These are phyloP conservation scores for Pavo muticus DNA, from an alignment of 2,113 vertebrate species.

Conservation along the genomic window DNA sequence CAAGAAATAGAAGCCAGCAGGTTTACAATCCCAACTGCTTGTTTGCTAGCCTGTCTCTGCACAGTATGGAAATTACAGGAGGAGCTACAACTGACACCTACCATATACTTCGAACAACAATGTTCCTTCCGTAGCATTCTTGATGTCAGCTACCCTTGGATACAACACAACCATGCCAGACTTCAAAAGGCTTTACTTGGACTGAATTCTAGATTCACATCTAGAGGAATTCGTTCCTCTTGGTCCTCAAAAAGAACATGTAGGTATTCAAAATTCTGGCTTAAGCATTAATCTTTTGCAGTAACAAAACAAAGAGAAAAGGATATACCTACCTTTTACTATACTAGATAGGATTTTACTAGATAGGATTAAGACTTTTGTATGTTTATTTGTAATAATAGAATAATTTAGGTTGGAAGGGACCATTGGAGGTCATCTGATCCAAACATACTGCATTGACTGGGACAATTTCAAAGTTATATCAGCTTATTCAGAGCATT, in stretches of 20 bases:
- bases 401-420: not conserved
- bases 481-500: not conserved
- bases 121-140: not conserved
- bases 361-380: not conserved
- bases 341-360: not conserved
- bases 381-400: not conserved
- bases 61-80: not conserved
- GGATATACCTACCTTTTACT: not conserved
- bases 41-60: not conserved
- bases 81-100: not conserved
- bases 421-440: not conserved
- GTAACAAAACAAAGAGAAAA: not conserved
- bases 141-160: not conserved
- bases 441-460: not conserved
- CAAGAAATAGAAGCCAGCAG: not conserved
- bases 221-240: not conserved
- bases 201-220: not conserved
- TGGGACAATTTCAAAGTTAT: not conserved
- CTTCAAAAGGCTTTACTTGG: not conserved
- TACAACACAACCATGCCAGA: not conserved
- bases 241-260: not conserved
- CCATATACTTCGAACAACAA: not conserved
- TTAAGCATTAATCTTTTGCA: not conserved
- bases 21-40: not conserved
- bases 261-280: not conserved